Percentiles rank a stretch among this genome's conserved stretches.
phyloP scores from a whole-genome alignment of 2,113 vertebrate species.

The Maccullochella peelii region DNA sequence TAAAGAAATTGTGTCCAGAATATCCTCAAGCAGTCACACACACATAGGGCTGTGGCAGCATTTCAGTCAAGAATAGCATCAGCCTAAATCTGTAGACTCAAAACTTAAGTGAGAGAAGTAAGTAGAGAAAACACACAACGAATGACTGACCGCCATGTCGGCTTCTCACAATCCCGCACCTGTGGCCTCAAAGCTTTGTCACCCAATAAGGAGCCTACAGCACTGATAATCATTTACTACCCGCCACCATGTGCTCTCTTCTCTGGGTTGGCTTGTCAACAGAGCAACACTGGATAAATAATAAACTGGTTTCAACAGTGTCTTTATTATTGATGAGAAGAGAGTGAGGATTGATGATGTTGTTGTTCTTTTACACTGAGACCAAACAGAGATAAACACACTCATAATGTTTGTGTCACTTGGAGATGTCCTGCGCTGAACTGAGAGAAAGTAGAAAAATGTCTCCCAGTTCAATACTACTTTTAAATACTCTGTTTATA shows the following conservation, averaged over 20 bases:
- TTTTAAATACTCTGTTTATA: not conserved
- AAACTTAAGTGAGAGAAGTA: conserved; percentile 22
- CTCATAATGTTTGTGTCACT: not conserved
- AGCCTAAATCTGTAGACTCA: conserved; percentile 29
- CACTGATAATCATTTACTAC: conserved; percentile 22
- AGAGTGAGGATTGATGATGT: conserved; percentile 19
- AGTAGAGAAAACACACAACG: conserved; percentile 52
- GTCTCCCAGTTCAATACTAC: not conserved
- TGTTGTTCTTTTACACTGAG: not conserved
- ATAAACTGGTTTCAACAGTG: conserved; percentile 31
- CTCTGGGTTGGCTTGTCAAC: not conserved
- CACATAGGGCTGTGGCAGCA: not conserved
- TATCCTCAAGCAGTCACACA: not conserved
- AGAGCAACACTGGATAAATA: conserved; percentile 30
- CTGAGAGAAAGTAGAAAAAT: not conserved
- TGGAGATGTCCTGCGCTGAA: not conserved
- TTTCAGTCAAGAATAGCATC: conserved; percentile 53
- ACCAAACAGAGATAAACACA: not conserved
- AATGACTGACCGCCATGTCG: not conserved
- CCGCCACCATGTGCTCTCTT: not conserved
- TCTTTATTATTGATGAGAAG: not conserved
- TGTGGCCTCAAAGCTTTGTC: conserved; percentile 52
- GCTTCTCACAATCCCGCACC: conserved; percentile 50
- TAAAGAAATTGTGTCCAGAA: not conserved
- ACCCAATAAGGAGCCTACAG: conserved; percentile 43